phyloP scores from a whole-genome alignment of 2,797 vertebrate species.

The Rhabdophis nuchalis region DNA sequence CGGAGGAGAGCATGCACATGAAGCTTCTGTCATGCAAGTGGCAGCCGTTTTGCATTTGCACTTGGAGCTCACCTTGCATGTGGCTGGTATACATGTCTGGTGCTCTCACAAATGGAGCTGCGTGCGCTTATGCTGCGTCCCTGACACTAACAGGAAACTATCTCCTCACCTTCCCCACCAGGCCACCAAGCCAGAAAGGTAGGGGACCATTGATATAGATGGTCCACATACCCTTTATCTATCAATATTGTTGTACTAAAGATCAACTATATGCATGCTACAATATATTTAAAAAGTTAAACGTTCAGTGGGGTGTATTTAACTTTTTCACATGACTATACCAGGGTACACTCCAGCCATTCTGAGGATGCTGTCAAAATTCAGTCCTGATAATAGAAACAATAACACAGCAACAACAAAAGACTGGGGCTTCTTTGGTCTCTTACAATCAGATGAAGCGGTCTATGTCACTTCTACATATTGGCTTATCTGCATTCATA shows the following conservation, averaged over 20 bases:
- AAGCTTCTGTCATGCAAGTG: too few species aligned
- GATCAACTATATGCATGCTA: not conserved
- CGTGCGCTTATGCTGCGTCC: fast-evolving
- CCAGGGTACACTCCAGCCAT: not conserved
- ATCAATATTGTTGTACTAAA: not conserved
- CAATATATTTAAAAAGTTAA: not conserved
- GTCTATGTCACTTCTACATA: not conserved
- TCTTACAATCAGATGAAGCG: not conserved
- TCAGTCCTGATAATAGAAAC: not conserved
- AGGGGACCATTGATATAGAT: not conserved
- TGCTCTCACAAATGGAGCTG: too few species aligned
- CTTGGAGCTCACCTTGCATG: too few species aligned
- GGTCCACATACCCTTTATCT: not conserved
- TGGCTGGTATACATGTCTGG: too few species aligned
- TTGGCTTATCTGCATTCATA: not conserved
- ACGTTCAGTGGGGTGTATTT: not conserved
- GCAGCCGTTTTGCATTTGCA: too few species aligned
- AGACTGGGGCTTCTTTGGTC: not conserved
- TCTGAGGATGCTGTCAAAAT: not conserved
- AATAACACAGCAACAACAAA: not conserved
- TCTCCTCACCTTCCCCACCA: too few species aligned
- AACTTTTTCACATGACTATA: not conserved
- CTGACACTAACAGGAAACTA: too few species aligned
- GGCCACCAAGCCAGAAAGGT: too few species aligned
- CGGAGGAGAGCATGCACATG: too few species aligned